Evolutionary conservation across 2,888 invertebrate genomes (phyloP), one percentile per base, ranked within the genome.

Genomic region (Drosophila suboccidentalis): DNA sequence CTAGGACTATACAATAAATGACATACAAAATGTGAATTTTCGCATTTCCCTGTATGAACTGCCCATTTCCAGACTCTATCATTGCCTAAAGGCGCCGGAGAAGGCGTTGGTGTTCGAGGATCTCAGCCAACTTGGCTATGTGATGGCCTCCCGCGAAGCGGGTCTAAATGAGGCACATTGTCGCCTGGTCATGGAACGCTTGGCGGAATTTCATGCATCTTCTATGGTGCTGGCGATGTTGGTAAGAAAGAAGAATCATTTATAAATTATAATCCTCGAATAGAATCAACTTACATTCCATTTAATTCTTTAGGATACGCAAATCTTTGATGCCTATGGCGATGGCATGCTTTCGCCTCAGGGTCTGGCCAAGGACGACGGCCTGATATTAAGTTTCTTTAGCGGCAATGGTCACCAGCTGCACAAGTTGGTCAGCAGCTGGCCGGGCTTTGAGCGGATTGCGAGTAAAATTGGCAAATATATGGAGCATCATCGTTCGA

Each of bases 161-260:
- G 94, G 94, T 13, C 90, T 95, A n/a, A 94, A 95, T 90, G 91
- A 94, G 70, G 76, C 89, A 0, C 94, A 94, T 79, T 92, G 92
- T 55, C 86, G 92, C n/a, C 51, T 94, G 46, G 93, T 94, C 2
- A 87, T 94, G 57, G 92, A 92, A 63, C 94, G 93, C 72, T 86
- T 95, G 69, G 94, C 93, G 2, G 92, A 92, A 72, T 94, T 94
- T 75, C 95, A 95, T 82, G 94, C 94, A 1, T 90, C 93, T 8
- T 94, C 94, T 0, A 93, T 94, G 57, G 93, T 93, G 39, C 78
- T 94, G 50, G 92, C 91, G 26, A 92, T 93, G 80, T 93, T 93
- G 92, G 94, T 94, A 90, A 82, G 69, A 61, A 15, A 50, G 1
- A 22, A n/a, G 13, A 19, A 34, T 5, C 36, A n/a, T 4, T 51